Conservation (phyloP, 2,797 vertebrate species). For the Mycteria americana region DNA sequence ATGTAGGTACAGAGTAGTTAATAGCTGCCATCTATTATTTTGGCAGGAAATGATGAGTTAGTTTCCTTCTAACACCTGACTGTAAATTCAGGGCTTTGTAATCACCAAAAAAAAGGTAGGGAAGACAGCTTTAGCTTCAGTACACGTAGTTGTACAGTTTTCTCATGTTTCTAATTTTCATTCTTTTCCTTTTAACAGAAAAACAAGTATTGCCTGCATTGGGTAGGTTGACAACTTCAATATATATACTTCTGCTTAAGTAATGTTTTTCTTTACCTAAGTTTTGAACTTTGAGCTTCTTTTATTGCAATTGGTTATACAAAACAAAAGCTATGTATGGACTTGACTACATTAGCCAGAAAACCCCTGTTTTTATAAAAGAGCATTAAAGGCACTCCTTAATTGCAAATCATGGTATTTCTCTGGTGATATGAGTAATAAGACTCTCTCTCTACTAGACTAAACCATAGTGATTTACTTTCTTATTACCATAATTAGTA, state of each 20-base stretch:
- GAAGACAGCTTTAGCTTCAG: background rate
- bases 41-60: background rate
- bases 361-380: background rate
- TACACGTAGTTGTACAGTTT: background rate
- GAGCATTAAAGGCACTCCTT: background rate
- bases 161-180: background rate
- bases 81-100: background rate
- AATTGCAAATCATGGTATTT: background rate
- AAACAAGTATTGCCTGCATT: accelerated
- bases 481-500: background rate
- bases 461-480: background rate
- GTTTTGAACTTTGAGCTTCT: background rate
- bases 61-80: background rate
- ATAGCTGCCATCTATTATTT: background rate
- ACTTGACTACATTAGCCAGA: background rate
- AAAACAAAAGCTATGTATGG: background rate
- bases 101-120: background rate
- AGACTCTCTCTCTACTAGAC: background rate
- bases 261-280: background rate
- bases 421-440: background rate
- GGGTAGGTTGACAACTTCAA: background rate
- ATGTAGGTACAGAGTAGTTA: background rate
- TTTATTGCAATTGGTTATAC: background rate
- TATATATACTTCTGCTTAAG: background rate
- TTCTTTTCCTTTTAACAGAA: background rate